Evolutionary conservation across 2,888 invertebrate genomes (phyloP).

Genomic region (Cantharis lateralis): DNA sequence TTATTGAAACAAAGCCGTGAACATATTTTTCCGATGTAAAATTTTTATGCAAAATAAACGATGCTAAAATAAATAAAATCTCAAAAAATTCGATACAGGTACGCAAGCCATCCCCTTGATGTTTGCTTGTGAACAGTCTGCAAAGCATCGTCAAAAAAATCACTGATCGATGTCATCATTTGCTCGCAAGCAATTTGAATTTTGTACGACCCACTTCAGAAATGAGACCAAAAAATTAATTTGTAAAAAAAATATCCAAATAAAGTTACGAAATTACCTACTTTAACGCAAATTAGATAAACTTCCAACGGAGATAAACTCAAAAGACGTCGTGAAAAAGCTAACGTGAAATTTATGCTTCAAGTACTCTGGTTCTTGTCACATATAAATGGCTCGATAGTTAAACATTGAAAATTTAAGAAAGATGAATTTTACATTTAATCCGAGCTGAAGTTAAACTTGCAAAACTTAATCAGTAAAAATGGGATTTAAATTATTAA

Average conservation of each 20-base stretch:
- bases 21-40: not conserved
- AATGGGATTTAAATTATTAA: not conserved
- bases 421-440: not conserved
- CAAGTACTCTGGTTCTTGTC: conserved; percentile 11
- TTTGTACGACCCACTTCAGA: not conserved
- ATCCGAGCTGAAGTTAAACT: not conserved
- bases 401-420: not conserved
- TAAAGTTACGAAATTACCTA: not conserved
- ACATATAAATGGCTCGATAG: conserved; percentile 10
- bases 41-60: not conserved
- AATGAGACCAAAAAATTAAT: conserved; percentile 8
- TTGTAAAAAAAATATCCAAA: not conserved
- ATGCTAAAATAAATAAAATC: not conserved
- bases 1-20: not conserved
- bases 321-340: conserved; percentile 10
- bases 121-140: not conserved
- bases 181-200: not conserved
- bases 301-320: conserved; percentile 7
- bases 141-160: not conserved
- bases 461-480: not conserved
- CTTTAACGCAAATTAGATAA: conserved; percentile 9
- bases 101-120: conserved; percentile 7
- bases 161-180: not conserved
- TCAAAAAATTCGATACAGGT: not conserved
- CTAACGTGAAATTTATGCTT: conserved; percentile 15